A percentile compares a stretch with the other conserved stretches of the same genome.
Evolutionary conservation across 1,140 invertebrate species (phyloP).

Genomic region (Listronotus oregonensis): DNA sequence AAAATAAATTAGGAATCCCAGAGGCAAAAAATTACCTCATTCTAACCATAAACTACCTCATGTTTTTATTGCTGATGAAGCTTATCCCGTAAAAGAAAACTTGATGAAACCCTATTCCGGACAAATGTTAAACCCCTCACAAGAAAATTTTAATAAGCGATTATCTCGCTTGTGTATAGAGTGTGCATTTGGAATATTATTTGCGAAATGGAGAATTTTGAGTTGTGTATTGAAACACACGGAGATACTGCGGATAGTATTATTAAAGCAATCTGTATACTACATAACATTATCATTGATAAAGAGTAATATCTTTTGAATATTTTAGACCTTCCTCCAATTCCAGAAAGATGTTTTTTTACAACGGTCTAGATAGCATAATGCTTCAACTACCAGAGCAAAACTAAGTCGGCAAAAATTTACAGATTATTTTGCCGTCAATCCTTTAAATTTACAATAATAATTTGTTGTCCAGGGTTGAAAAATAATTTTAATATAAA

Average conservation of each 20-base stretch:
- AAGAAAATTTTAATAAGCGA: too few species aligned
- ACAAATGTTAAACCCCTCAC: not conserved
- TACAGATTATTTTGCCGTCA: too few species aligned
- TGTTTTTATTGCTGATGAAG: constrained; percentile 34
- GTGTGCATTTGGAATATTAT: constrained; percentile 5
- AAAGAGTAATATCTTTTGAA: not conserved
- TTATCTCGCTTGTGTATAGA: too few species aligned
- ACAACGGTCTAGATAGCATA: too few species aligned
- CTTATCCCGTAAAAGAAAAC: constrained; percentile 29
- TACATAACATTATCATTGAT: constrained; percentile 14
- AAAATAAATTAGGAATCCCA: constrained; percentile 11
- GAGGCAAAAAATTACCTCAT: constrained; percentile 1
- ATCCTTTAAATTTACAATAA: too few species aligned
- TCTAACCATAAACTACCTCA: constrained; percentile 28
- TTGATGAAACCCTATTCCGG: constrained; percentile 5
- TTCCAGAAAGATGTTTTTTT: too few species aligned
- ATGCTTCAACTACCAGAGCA: too few species aligned
- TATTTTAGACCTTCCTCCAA: too few species aligned
- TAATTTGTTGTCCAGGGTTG: too few species aligned
- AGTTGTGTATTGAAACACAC: constrained; percentile 8
- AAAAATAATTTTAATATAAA: too few species aligned
- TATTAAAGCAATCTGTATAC: constrained; percentile 13
- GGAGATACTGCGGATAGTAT: constrained; percentile 6
- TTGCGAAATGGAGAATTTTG: constrained; percentile 20
- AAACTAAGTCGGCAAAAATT: too few species aligned